Percentiles rank a stretch among this genome's conserved stretches.
Conservation (phyloP, 2,888 invertebrate species). For the Drosophila picticornis region DNA sequence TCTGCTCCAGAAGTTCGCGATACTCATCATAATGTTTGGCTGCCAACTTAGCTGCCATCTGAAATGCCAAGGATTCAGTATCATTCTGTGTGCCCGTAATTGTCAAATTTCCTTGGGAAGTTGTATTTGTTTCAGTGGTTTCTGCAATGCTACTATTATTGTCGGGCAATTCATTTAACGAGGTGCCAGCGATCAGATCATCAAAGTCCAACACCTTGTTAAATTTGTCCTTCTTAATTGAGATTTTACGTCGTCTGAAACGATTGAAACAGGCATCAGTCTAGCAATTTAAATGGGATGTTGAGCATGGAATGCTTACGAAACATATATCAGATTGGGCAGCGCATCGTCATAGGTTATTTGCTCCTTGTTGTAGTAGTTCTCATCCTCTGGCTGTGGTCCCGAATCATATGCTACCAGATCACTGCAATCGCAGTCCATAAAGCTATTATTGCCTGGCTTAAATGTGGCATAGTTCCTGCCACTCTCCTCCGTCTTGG, state of each 20-base stretch:
- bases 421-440: conserved; percentile 64
- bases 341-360: conserved; percentile 71
- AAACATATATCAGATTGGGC: conserved; percentile 77
- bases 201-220: conserved; percentile 35
- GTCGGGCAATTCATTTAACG: neutral
- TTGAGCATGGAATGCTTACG: conserved; percentile 59
- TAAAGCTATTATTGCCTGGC: conserved; percentile 13
- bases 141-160: neutral
- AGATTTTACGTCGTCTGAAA: conserved; percentile 38
- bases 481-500: conserved; percentile 9
- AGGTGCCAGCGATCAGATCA: conserved; percentile 35
- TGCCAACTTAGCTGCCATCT: neutral
- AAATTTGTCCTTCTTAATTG: conserved; percentile 53
- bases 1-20: conserved; percentile 35
- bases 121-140: neutral
- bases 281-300: no score
- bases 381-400: conserved; percentile 74
- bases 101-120: neutral
- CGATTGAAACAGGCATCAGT: neutral
- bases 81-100: neutral
- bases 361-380: conserved; percentile 76
- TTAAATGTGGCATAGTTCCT: conserved; percentile 47
- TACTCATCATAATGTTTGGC: conserved; percentile 41
- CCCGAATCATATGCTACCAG: conserved; percentile 62
- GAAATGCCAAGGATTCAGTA: neutral